A percentile compares a stretch with the other conserved stretches of the same genome.
Conservation (phyloP, 2,113 vertebrate species). For the Apteryx mantelli region DNA sequence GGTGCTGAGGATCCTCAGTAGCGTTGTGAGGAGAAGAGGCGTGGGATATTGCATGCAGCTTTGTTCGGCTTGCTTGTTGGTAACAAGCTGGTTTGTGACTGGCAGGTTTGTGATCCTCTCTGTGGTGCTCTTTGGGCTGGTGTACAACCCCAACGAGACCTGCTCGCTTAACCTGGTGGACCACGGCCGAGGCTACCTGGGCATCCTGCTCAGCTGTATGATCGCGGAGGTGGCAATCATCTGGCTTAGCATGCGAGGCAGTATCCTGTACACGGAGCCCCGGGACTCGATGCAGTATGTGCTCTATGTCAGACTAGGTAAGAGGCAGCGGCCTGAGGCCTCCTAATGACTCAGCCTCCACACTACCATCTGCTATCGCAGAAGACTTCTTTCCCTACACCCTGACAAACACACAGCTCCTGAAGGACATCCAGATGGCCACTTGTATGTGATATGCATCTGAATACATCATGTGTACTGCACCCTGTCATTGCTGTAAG, state of each 20-base stretch:
- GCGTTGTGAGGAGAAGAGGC: background rate
- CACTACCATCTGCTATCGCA: background rate
- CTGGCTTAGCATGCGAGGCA: constrained; percentile 99
- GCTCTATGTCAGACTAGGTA: constrained; percentile 97
- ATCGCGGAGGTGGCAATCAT: constrained; percentile 99
- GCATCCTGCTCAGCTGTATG: constrained; percentile 97
- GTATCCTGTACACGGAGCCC: constrained; percentile 98
- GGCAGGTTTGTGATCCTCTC: constrained; percentile 96
- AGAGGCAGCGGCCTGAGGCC: constrained; percentile 66
- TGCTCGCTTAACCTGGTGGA: constrained; percentile 97
- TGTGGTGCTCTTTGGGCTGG: constrained; percentile 96
- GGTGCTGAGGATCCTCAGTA: background rate
- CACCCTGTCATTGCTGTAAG: background rate
- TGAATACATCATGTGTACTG: background rate
- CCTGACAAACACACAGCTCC: background rate
- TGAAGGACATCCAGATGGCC: background rate
- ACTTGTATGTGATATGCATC: background rate
- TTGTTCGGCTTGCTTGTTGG: background rate
- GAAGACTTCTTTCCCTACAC: constrained; percentile 18
- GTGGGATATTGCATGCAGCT: background rate
- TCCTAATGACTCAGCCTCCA: constrained; percentile 35
- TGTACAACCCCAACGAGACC: constrained; percentile 90
- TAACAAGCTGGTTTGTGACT: constrained; percentile 18
- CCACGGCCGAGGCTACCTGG: constrained; percentile 96
- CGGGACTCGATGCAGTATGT: constrained; percentile 98